Evolutionary conservation across 35 echinoderm and acorn worm species (phyloP).

Genomic region (Lytechinus variegatus): DNA sequence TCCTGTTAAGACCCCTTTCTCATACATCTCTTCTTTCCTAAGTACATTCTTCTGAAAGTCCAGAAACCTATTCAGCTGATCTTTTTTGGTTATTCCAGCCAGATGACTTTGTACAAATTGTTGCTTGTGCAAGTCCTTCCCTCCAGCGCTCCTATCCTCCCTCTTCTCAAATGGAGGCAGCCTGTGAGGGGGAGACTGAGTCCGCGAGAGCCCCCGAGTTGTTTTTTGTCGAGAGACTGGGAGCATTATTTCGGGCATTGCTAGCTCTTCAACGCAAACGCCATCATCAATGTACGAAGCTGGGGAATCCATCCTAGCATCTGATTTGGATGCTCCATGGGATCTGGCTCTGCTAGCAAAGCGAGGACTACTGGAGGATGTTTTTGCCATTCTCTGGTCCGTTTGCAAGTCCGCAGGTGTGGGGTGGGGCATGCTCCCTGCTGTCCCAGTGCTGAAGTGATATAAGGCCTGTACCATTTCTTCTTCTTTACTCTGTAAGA

Average conservation of each 20-base stretch:
- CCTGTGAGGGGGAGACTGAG: constrained; percentile 55
- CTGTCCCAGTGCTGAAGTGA: constrained; percentile 93
- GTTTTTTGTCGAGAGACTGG: constrained; percentile 52
- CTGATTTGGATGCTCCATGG: neutral
- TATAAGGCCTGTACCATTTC: constrained; percentile 77
- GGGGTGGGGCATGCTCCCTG: constrained; percentile 82
- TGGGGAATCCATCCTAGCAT: constrained; percentile 65
- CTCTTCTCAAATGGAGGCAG: constrained; percentile 48
- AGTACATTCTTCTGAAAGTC: constrained; percentile 87
- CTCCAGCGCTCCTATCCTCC: constrained; percentile 34
- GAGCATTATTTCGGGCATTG: constrained; percentile 89
- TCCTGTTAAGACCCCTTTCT: constrained; percentile 85
- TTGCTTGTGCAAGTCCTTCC: constrained; percentile 61
- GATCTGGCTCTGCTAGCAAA: neutral
- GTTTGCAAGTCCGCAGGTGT: neutral
- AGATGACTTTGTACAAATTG: constrained; percentile 88
- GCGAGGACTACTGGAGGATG: neutral
- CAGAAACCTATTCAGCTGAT: constrained; percentile 83
- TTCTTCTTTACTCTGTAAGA: constrained; percentile 53
- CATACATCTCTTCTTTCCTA: constrained; percentile 76
- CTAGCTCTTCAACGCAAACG: constrained; percentile 76
- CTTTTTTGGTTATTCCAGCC: constrained; percentile 87
- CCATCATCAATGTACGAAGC: constrained; percentile 77
- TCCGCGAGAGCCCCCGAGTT: constrained; percentile 30
- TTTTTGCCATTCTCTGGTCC: neutral